phyloP scores from a whole-genome alignment of 2,888 invertebrate species.

The Biston stratarius region DNA sequence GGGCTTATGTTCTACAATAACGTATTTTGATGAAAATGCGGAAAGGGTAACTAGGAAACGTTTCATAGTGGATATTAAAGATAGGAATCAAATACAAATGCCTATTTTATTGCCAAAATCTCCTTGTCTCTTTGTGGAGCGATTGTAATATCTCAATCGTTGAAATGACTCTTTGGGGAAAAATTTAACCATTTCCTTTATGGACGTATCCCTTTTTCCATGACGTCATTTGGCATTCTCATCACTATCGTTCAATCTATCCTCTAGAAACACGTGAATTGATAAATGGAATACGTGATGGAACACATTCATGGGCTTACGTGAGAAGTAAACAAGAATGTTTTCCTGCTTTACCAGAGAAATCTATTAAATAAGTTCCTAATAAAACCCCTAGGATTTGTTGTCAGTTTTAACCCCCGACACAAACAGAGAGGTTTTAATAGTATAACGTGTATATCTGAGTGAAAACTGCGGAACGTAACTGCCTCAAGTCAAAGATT shows the following conservation, averaged over 20 bases:
- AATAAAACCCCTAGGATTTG: not conserved
- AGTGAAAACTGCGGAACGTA: no score
- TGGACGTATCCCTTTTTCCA: conserved; percentile 13
- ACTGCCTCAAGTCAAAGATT: no score
- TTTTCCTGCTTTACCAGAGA: conserved; percentile 14
- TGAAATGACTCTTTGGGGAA: conserved; percentile 15
- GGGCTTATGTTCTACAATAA: not conserved
- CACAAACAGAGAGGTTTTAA: no score
- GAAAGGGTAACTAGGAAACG: not conserved
- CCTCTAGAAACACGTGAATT: conserved; percentile 21
- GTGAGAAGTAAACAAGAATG: conserved; percentile 19
- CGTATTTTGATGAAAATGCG: not conserved
- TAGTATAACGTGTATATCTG: no score
- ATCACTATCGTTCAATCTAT: conserved; percentile 21
- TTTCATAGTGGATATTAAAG: conserved; percentile 11
- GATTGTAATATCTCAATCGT: conserved; percentile 14
- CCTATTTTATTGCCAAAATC: conserved; percentile 10
- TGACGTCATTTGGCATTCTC: conserved; percentile 19
- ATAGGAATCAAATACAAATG: conserved; percentile 6
- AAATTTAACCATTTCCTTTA: conserved; percentile 16
- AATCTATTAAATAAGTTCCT: not conserved
- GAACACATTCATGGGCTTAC: conserved; percentile 12
- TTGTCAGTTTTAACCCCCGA: no score
- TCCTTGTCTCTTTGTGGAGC: conserved; percentile 3
- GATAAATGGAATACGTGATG: conserved; percentile 30